Base-by-base conservation (phyloP, 2,888 invertebrate species). In the Craniophora ligustri region DNA sequence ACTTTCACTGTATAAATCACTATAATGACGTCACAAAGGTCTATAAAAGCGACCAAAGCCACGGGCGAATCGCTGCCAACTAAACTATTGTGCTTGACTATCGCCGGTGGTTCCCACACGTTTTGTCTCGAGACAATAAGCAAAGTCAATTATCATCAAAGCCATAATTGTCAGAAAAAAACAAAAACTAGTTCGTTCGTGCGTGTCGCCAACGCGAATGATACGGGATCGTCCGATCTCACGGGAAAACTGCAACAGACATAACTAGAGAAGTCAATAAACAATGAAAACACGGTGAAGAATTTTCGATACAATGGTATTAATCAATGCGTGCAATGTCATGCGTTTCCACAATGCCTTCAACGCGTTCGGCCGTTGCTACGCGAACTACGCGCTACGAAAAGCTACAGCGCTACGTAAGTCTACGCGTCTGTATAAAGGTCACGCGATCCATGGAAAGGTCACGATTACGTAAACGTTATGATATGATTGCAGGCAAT, bases 141-240 rank as follows among this genome's bases (percentile, higher is more conserved):
- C 47, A 31, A 19, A 54, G 44, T 50, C 70, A 78, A 81, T 81
- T 77, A 79, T 55, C 70, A 60, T 63, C 55, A 67, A 75, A 76
- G 62, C 47, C 50, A 63, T 75, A 74, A 79, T 76, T 78, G 68
- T 54, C 55, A 56, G 41, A 71, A 62, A 67, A 58, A 67, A 71
- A 62, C 66, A 58, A 67, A 71, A 61, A 51, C 55, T 55, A 48
- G 65, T 63, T 66, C 61, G 59, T 45, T 66, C 60, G 64, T 61
- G 73, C 79, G 74, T 72, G 72, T 53, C 59, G 19, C 30, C 31
- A 30, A 57, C 34, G 56, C 48, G 42, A 60, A 58, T 57, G 34
- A 16, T 41, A 50, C 48, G 57, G 60, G 40, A 45, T 47, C 13
- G 36, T 49, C 41, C 5, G 51, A 39, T 71, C 75, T 59, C 75